A percentile compares a stretch with the other conserved stretches of the same genome.
Evolutionary conservation across 2,113 vertebrate genomes (phyloP).

Genomic region (Sturnira hondurensis): DNA sequence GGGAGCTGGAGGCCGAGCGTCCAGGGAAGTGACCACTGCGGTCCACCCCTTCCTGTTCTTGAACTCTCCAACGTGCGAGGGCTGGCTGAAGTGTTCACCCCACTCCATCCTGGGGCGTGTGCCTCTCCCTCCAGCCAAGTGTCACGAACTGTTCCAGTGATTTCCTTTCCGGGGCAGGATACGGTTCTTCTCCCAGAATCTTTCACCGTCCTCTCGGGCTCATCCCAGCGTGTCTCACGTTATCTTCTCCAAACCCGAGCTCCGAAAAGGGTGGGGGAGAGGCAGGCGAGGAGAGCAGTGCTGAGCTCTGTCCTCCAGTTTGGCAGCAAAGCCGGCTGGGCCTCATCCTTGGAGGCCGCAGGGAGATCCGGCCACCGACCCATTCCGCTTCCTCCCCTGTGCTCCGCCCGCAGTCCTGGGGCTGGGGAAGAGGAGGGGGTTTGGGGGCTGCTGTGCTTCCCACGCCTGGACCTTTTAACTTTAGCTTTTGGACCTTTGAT

Average conservation of each 20-base stretch:
- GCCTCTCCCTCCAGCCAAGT: neutral
- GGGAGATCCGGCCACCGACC: neutral
- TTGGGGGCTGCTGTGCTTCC: slow-evolving; percentile 28
- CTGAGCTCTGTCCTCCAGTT: neutral
- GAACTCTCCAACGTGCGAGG: neutral
- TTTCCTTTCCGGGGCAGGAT: neutral
- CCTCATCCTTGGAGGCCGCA: neutral
- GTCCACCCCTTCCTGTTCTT: neutral
- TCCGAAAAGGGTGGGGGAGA: neutral
- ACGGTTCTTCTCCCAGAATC: neutral
- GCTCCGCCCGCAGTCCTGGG: neutral
- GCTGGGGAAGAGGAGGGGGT: slow-evolving; percentile 48
- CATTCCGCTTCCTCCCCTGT: neutral
- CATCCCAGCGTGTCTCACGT: neutral
- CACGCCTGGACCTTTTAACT: slow-evolving; percentile 9
- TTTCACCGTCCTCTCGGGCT: neutral
- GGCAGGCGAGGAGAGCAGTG: neutral
- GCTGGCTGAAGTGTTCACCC: neutral
- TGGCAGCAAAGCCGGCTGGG: neutral
- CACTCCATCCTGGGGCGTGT: neutral
- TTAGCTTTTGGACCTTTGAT: slow-evolving; percentile 46
- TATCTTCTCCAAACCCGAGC: neutral
- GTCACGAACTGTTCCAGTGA: neutral
- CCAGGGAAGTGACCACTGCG: neutral
- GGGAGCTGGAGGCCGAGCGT: neutral